Evolutionary conservation across 2,113 vertebrate species (phyloP).

Genomic region (Tursiops truncatus): DNA sequence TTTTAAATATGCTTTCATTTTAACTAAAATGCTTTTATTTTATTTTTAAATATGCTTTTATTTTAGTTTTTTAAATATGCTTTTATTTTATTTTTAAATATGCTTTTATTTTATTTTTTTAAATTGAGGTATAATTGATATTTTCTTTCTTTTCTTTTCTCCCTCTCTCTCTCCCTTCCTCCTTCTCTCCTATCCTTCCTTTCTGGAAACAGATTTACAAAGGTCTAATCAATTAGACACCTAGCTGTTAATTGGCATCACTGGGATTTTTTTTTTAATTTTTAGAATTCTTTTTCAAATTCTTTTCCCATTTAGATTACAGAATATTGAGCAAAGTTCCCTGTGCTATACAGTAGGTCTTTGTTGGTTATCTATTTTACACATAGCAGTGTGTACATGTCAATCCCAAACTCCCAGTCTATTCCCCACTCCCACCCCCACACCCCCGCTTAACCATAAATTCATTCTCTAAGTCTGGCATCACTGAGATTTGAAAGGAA

Average conservation of each 20-base stretch:
- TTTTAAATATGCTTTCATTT: background rate
- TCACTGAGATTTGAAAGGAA: background rate
- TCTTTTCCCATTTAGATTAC: background rate
- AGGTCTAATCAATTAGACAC: background rate
- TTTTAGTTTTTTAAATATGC: too few relatives aligned
- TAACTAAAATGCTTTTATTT: too few relatives aligned
- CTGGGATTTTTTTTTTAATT: background rate
- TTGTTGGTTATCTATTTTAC: background rate
- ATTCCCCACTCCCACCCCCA: background rate
- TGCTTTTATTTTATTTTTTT: background rate
- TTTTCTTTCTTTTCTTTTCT: background rate
- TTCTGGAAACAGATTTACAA: background rate
- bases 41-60: too few relatives aligned
- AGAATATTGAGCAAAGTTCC: background rate
- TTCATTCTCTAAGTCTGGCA: background rate
- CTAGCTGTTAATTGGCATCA: background rate
- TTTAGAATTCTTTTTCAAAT: too few relatives aligned
- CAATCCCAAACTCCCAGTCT: background rate
- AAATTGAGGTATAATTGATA: background rate
- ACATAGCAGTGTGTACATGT: background rate
- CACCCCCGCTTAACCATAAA: background rate
- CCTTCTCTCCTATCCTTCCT: background rate
- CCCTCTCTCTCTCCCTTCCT: background rate
- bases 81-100: background rate
- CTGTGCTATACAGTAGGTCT: background rate